Percentiles rank a stretch among this genome's conserved stretches.
phyloP scores from a whole-genome alignment of 2,113 vertebrate species.

The Eudyptes chrysolophus region DNA sequence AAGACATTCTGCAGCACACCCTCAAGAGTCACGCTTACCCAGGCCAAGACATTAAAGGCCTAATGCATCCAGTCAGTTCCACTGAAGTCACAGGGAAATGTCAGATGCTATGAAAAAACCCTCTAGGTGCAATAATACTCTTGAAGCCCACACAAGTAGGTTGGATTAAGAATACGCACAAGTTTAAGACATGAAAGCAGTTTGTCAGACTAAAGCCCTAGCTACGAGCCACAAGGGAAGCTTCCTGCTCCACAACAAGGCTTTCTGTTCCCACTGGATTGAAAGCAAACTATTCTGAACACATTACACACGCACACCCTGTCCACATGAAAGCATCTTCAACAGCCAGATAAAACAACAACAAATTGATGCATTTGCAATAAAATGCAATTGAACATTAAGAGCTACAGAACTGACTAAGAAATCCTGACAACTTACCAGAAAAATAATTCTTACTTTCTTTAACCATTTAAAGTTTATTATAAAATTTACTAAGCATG shows the following conservation, averaged over 20 bases:
- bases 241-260: background rate
- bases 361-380: background rate
- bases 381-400: background rate
- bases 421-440: background rate
- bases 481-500: background rate
- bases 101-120: background rate
- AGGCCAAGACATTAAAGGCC: background rate
- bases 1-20: background rate
- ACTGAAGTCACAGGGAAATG: background rate
- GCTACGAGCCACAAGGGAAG: background rate
- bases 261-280: background rate
- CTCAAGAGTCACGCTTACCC: background rate
- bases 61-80: background rate
- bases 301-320: background rate
- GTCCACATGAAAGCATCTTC: background rate
- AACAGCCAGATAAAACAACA: background rate
- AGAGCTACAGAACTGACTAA: background rate
- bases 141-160: background rate
- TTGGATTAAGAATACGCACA: background rate
- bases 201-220: background rate
- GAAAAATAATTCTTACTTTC: background rate
- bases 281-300: background rate
- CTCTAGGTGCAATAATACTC: background rate
- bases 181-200: background rate
- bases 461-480: background rate